Conservation (phyloP, 2,888 invertebrate genomes). For the Catocala sponsa region DNA sequence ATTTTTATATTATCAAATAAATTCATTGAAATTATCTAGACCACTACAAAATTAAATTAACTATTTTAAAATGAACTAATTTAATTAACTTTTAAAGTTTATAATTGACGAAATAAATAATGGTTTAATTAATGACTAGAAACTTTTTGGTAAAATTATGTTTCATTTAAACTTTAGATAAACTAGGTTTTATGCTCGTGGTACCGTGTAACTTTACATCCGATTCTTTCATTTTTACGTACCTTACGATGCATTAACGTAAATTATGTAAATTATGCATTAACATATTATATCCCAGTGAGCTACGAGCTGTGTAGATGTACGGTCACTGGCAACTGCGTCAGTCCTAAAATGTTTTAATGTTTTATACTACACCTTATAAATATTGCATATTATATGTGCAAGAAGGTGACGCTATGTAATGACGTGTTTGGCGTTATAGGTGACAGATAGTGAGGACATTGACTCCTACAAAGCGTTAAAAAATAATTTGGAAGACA, state of each 20-base stretch:
- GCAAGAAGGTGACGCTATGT: constrained; percentile 4
- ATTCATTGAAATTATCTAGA: constrained; percentile 1
- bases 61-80: neutral
- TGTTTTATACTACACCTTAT: neutral
- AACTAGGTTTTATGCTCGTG: too few species aligned
- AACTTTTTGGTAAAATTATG: constrained; percentile 9
- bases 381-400: constrained; percentile 6
- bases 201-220: neutral
- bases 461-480: constrained; percentile 6
- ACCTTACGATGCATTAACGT: too few species aligned
- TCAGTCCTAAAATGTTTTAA: neutral
- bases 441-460: constrained; percentile 4
- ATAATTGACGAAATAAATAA: constrained; percentile 17
- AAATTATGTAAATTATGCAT: too few species aligned
- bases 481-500: constrained; percentile 62
- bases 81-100: neutral
- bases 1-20: neutral
- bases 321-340: constrained; percentile 10
- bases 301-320: neutral
- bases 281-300: neutral
- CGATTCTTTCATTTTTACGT: neutral
- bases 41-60: neutral
- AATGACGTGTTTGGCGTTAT: constrained; percentile 4
- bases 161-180: too few species aligned
- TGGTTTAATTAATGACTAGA: constrained; percentile 31